Base-by-base conservation (phyloP, 2,113 vertebrate species). In the Pongo pygmaeus region DNA sequence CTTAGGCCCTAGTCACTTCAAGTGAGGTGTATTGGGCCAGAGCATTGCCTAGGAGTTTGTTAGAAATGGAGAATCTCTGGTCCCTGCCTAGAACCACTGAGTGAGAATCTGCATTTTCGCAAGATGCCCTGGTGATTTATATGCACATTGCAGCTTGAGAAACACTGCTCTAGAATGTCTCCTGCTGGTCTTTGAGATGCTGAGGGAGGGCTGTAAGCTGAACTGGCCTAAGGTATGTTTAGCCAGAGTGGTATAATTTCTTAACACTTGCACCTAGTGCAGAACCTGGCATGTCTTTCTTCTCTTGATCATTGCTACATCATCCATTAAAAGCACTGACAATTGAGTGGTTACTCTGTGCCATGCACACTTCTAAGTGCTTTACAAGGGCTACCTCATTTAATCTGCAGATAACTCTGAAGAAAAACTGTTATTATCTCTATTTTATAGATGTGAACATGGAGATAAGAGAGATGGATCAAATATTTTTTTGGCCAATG, bases 21-120 rank as follows among this genome's bases (percentile, higher is more conserved):
- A 72, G 6, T 77, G 74, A 97, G 84, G 23, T 79, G 32, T 85
- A 55, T 43, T 98, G 85, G 43, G 67, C 52, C 79, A 40, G 43
- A 23, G 20, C 10, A 48, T 93, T 64, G 16, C 46, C 52, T n/a
- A 50, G 83, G 48, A 74, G 2, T 55, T 55, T 81, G 38, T 78
- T 52, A 67, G 64, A 78, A 84, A 84, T 23, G 70, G 30, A 43
- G 48, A 50, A 7, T 79, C 80, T 94, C 46, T 83, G 32, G 75
- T 35, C 50, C 23, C 14, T 0, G 0, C 20, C 55, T 11, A 64
- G 57, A 69, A 11, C 38, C 25, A 8, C 7, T 50, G 55, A 61
- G 18, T 32, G 61, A 69, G 87, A 84, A 32, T 67, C 35, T 70
- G 25, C 12, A 20, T 83, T 96, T 92, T 92, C 69, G 59, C 11